Conservation (phyloP, 2,888 invertebrate species). For the Drosophila quinaria region DNA sequence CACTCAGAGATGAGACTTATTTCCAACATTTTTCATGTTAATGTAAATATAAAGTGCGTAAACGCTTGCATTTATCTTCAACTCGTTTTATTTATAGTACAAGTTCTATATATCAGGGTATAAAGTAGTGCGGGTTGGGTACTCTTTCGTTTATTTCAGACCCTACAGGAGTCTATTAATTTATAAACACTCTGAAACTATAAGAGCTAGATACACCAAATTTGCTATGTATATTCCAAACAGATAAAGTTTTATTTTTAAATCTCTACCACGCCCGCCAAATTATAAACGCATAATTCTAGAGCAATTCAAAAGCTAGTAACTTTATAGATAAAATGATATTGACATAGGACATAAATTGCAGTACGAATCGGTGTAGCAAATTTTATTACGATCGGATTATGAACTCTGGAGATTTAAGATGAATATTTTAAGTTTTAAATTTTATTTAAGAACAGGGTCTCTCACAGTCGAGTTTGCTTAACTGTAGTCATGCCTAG, state of each 20-base stretch:
- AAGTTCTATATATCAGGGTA: background rate
- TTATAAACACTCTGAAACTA: background rate
- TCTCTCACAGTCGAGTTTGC: background rate
- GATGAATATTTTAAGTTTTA: too few relatives aligned
- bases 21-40: conserved; percentile 8
- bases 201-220: background rate
- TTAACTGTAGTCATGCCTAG: background rate
- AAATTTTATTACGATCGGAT: background rate
- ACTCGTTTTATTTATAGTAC: conserved; percentile 41
- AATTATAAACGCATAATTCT: background rate
- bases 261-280: background rate
- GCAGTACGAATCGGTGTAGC: background rate
- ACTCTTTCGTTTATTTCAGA: background rate
- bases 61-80: conserved; percentile 47
- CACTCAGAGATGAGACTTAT: background rate
- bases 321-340: too few relatives aligned
- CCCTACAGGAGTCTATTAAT: background rate
- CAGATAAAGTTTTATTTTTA: background rate
- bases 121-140: conserved; percentile 28
- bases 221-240: background rate
- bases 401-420: background rate
- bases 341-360: background rate
- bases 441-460: background rate
- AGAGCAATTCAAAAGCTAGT: background rate
- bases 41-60: conserved; percentile 56